These are phyloP conservation scores for Formica aserva DNA, from an alignment of 2,888 invertebrate genomes.

Conservation along the genomic window DNA sequence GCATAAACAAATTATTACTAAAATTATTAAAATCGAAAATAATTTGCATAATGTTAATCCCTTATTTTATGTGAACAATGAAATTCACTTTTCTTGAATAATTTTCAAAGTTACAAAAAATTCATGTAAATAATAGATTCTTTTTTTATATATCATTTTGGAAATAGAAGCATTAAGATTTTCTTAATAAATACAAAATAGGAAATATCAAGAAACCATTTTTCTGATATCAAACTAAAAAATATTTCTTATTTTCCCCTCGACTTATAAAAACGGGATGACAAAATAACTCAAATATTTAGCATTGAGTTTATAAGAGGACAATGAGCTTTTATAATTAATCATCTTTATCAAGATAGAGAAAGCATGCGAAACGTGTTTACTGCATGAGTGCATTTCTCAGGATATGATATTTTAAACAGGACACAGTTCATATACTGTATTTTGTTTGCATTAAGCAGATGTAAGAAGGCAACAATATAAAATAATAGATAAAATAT, in stretches of 20 bases:
- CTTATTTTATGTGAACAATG: not conserved
- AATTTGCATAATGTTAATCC: not conserved
- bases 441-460: not conserved
- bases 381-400: not conserved
- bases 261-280: not conserved
- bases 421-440: not conserved
- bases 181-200: not conserved
- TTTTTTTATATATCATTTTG: conserved; percentile 1
- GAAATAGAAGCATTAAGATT: not conserved
- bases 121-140: not conserved
- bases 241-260: not conserved
- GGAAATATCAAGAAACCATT: not conserved
- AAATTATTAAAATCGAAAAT: not conserved
- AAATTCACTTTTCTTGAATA: not conserved
- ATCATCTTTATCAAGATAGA: not conserved
- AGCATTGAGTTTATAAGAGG: not conserved
- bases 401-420: not conserved
- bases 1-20: not conserved
- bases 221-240: not conserved
- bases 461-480: not conserved
- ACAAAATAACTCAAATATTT: conserved; percentile 3
- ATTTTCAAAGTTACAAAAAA: not conserved
- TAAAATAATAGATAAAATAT: not conserved
- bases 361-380: not conserved
- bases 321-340: not conserved